phyloP scores from a whole-genome alignment of 2,113 vertebrate species.

The Cheirogaleus medius region DNA sequence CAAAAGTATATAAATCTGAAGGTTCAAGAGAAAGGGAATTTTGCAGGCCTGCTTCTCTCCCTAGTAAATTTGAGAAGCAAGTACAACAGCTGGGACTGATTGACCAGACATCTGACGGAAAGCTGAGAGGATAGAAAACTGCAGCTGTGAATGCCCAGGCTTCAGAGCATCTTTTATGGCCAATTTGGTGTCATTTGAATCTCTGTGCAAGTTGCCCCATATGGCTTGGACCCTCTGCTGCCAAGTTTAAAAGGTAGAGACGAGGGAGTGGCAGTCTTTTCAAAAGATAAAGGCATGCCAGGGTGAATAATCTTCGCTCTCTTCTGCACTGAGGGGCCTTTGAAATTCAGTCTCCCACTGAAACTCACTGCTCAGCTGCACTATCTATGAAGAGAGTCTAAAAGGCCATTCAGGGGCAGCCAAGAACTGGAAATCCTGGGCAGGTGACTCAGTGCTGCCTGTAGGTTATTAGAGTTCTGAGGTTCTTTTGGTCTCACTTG shows the following conservation, averaged over 20 bases:
- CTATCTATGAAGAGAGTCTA: background rate
- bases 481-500: background rate
- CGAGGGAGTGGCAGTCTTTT: slow-evolving; percentile 51
- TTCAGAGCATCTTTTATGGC: background rate
- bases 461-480: background rate
- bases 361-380: background rate
- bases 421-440: background rate
- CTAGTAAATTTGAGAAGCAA: background rate
- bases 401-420: background rate
- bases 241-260: slow-evolving; percentile 20
- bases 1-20: background rate
- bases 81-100: background rate
- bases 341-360: slow-evolving; percentile 47
- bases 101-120: background rate
- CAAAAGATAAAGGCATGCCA: background rate
- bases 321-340: slow-evolving; percentile 38
- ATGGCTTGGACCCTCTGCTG: background rate
- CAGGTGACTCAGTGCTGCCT: background rate
- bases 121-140: background rate
- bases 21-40: background rate
- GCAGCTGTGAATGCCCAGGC: background rate
- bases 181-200: background rate
- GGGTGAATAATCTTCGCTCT: background rate
- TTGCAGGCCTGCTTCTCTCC: background rate
- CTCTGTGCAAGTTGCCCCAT: background rate